Percentiles rank a stretch among this genome's conserved stretches.
phyloP scores from a whole-genome alignment of 2,888 invertebrate species.

The Pyralis farinalis region DNA sequence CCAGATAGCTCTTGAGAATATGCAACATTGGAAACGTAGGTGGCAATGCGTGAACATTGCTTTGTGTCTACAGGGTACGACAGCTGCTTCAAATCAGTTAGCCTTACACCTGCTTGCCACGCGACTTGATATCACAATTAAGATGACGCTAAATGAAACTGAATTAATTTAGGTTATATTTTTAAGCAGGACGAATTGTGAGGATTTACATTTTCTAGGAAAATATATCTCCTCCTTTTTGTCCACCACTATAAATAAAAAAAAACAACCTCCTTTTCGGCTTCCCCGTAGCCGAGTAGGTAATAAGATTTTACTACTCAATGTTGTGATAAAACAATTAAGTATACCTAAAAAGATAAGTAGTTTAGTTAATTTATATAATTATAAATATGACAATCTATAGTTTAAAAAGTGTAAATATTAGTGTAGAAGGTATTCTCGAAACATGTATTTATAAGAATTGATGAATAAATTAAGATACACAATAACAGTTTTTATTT shows the following conservation, averaged over 20 bases:
- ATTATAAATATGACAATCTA: neutral
- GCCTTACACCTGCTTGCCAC: too few species aligned
- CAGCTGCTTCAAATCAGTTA: too few species aligned
- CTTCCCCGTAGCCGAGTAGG: too few species aligned
- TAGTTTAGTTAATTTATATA: constrained; percentile 11
- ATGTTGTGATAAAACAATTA: constrained; percentile 53
- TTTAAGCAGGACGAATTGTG: constrained; percentile 53
- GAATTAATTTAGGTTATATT: too few species aligned
- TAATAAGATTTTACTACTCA: constrained; percentile 29
- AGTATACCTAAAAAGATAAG: constrained; percentile 23
- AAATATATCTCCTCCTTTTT: constrained; percentile 76
- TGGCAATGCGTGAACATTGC: too few species aligned
- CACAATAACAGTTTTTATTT: too few species aligned
- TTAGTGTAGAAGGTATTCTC: neutral
- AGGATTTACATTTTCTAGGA: constrained; percentile 73
- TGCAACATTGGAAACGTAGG: too few species aligned
- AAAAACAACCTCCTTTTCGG: neutral
- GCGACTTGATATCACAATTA: too few species aligned
- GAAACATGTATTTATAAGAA: neutral
- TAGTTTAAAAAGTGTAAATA: neutral
- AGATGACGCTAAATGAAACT: too few species aligned
- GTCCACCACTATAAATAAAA: constrained; percentile 31
- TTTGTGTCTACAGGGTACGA: too few species aligned
- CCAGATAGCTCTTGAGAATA: too few species aligned
- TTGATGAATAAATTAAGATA: neutral